Evolutionary conservation across 2,797 vertebrate genomes (phyloP), one percentile per base, ranked within the genome.

Genomic region (Liasis olivaceus): DNA sequence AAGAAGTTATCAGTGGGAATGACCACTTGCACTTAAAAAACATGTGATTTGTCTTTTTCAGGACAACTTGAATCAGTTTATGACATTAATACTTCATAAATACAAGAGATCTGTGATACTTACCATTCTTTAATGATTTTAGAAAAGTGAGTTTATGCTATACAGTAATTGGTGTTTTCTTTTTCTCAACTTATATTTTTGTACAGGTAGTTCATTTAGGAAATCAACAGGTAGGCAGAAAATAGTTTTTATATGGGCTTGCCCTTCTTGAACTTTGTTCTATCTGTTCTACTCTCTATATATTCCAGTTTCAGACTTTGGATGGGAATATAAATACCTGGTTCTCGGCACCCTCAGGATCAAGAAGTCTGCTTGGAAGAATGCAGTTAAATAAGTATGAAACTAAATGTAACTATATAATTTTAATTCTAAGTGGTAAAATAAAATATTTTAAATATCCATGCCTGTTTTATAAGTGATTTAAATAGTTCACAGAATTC

Each of bases 381-480:
- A 28, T 20, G 14, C n/a, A 64, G 12, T 42, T 62, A 63, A 15
- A 9, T 14, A 87, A 51, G 14, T 62, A 60, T 63, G 1, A 89
- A 7, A 22, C 31, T 0, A 26, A 0, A 42, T 42, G 15, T 59
- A 59, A 59, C 58, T 17, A 59, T 60, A 17, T 77, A 81, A 93
- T 86, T 47, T 85, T 20, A 91, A 87, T 20, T 95, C 91, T 77
- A 93, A 93, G 51, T 66, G 93, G 36, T 85, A 6, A 63, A 91
- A 12, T 28, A 89, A 69, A 85, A 93, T n/a, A 89, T 0, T 1
- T 85, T 59, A 66, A n/a, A 54, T 94, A 58, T 84, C 91, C 85
- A 92, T 47, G 92, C 84, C 86, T 93, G 31, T 42, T 94, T 94
- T 9, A 87, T 5, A 13, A 9, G 85, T 96, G 63, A 3, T 69